Evolutionary conservation across 1,140 invertebrate genomes (phyloP).

Genomic region (Trinorchestia longiramus): DNA sequence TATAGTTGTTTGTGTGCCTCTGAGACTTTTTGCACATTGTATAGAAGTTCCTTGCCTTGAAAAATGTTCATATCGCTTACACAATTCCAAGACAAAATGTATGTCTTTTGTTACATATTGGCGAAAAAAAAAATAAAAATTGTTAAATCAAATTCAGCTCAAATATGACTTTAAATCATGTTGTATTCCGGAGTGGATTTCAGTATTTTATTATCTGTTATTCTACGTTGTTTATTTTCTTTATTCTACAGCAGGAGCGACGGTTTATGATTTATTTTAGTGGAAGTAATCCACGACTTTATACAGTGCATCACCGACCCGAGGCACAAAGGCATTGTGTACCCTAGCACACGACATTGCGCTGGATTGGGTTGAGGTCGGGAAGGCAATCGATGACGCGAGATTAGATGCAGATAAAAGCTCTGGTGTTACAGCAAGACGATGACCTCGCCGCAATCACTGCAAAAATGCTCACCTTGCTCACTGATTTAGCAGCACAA

Average conservation of each 20-base stretch:
- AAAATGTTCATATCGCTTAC: too few relatives aligned
- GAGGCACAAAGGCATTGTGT: constrained; percentile 6
- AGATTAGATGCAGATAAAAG: constrained; percentile 54
- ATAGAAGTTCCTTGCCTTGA: background rate
- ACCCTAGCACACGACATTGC: background rate
- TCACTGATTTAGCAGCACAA: background rate
- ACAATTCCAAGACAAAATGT: too few relatives aligned
- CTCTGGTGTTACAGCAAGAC: constrained; percentile 17
- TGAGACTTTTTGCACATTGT: background rate
- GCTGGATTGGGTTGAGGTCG: background rate
- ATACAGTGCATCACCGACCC: background rate
- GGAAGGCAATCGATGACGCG: constrained; percentile 21
- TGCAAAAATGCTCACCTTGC: background rate
- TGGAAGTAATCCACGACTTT: background rate
- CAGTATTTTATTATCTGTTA: background rate
- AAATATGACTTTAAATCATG: too few relatives aligned
- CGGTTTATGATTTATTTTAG: background rate
- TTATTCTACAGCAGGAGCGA: background rate
- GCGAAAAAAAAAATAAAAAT: too few relatives aligned
- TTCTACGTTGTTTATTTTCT: background rate
- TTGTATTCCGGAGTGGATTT: too few relatives aligned
- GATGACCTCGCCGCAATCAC: constrained; percentile 41
- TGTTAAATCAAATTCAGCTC: too few relatives aligned
- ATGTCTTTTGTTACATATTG: too few relatives aligned
- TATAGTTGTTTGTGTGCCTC: background rate